Evolutionary conservation across 1,140 invertebrate genomes (phyloP).

Genomic region (Helicoverpa armigera): DNA sequence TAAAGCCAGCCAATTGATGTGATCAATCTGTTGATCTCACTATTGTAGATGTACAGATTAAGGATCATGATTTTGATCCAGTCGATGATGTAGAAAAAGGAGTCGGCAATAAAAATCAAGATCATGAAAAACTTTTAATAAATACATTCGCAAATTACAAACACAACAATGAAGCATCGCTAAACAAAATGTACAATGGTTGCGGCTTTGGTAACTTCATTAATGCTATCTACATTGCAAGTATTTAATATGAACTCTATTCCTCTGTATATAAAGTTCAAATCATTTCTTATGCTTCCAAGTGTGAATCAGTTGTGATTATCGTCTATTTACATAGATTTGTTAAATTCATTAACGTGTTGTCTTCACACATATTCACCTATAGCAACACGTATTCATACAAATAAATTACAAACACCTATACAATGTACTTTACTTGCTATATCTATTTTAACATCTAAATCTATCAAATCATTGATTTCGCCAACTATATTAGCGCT

Average conservation of each 20-base stretch:
- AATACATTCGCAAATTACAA: conserved; percentile 75
- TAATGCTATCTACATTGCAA: conserved; percentile 27
- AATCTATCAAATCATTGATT: conserved; percentile 35
- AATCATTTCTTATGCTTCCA: neutral
- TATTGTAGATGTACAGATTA: neutral
- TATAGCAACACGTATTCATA: conserved; percentile 39
- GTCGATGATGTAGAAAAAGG: neutral
- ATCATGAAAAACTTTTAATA: conserved; percentile 77
- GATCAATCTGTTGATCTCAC: conserved; percentile 7
- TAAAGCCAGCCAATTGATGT: conserved; percentile 17
- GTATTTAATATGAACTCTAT: conserved; percentile 15
- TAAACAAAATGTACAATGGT: conserved; percentile 46
- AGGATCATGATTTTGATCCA: neutral
- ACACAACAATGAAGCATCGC: conserved; percentile 72
- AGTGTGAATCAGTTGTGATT: conserved; percentile 57
- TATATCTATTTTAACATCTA: conserved; percentile 52
- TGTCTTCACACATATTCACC: conserved; percentile 40
- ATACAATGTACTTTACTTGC: conserved; percentile 33
- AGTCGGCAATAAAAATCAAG: conserved; percentile 60
- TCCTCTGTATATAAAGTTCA: conserved; percentile 29
- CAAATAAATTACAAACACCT: conserved; percentile 52
- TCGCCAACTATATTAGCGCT: conserved; percentile 24
- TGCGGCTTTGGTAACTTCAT: conserved; percentile 41
- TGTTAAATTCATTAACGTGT: conserved; percentile 65
- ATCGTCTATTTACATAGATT: conserved; percentile 69